A percentile compares a stretch with the other conserved stretches of the same genome.
Conservation (phyloP, 1,140 invertebrate genomes). For the Drosophila serrata region DNA sequence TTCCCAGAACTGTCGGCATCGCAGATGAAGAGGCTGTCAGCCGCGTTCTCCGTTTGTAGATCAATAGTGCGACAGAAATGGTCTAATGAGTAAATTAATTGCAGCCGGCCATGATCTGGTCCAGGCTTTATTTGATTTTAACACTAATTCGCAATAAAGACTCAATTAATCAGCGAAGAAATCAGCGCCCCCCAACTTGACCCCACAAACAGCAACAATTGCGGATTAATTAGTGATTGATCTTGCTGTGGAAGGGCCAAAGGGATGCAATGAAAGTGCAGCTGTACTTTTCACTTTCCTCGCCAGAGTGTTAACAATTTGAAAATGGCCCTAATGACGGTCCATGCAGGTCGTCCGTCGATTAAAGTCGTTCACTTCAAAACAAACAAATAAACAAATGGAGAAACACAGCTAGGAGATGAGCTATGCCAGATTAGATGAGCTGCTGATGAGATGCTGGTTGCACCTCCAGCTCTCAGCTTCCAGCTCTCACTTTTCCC, state of each 20-base stretch:
- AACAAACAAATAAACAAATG: slow-evolving; percentile 47
- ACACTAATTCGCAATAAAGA: slow-evolving; percentile 52
- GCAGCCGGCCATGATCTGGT: slow-evolving; percentile 30
- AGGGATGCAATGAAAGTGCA: slow-evolving; percentile 60
- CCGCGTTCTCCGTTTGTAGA: slow-evolving; percentile 32
- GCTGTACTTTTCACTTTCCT: slow-evolving; percentile 64
- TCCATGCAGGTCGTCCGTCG: slow-evolving; percentile 60
- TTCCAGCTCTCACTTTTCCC: slow-evolving; percentile 65
- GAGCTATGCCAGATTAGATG: slow-evolving; percentile 30
- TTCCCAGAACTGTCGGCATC: slow-evolving; percentile 26
- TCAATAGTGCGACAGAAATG: slow-evolving; percentile 43
- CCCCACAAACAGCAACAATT: slow-evolving; percentile 17
- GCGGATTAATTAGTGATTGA: slow-evolving; percentile 35
- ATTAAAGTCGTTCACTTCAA: slow-evolving; percentile 65
- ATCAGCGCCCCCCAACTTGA: slow-evolving; percentile 29
- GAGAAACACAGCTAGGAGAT: slow-evolving; percentile 24
- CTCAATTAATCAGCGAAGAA: slow-evolving; percentile 43
- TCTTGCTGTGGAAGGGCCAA: slow-evolving; percentile 5
- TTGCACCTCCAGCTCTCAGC: not conserved
- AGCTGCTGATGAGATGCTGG: slow-evolving; percentile 29
- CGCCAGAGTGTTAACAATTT: slow-evolving; percentile 31
- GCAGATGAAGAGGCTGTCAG: slow-evolving; percentile 24
- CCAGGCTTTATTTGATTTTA: slow-evolving; percentile 29
- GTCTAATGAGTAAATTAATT: slow-evolving; percentile 71
- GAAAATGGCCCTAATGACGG: slow-evolving; percentile 58